A percentile compares a stretch with the other conserved stretches of the same genome.
Evolutionary conservation across 1,140 invertebrate genomes (phyloP).

Genomic region (Palaemon carinicauda): DNA sequence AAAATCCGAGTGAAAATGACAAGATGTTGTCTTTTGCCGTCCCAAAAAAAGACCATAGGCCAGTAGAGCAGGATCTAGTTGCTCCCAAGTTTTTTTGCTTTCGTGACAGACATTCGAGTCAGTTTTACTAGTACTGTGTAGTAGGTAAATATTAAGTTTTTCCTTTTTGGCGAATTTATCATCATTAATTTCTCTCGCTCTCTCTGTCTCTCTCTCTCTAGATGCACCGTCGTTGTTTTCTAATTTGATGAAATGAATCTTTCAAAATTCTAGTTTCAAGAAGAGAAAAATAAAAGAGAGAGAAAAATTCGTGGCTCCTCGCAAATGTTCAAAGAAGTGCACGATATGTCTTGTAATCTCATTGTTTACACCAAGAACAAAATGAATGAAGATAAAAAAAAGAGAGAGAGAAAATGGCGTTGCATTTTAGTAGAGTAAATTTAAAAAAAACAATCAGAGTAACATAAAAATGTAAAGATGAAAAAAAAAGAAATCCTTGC

Average conservation of each 20-base stretch:
- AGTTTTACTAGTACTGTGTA: not conserved
- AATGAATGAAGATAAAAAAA: too few relatives aligned
- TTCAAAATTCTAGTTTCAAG: not conserved
- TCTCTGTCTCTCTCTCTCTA: too few relatives aligned
- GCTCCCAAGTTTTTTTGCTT: not conserved
- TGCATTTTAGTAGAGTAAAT: not conserved
- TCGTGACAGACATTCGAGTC: too few relatives aligned
- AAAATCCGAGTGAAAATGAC: slow-evolving; percentile 31
- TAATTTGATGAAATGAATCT: not conserved
- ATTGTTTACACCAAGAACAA: too few relatives aligned
- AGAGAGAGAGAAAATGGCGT: not conserved
- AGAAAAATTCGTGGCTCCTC: too few relatives aligned
- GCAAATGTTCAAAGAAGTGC: too few relatives aligned
- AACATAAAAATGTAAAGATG: not conserved
- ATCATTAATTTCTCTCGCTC: not conserved
- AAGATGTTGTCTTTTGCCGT: slow-evolving; percentile 48
- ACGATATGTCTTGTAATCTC: too few relatives aligned
- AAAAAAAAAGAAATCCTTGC: not conserved
- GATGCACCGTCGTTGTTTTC: not conserved
- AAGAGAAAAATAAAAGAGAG: too few relatives aligned
- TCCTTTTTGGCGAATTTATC: not conserved
- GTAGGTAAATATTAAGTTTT: not conserved
- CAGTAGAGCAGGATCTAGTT: slow-evolving; percentile 43
- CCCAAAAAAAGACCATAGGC: slow-evolving; percentile 35
- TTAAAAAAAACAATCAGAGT: not conserved